These are phyloP conservation scores for Augochlora pura DNA, from an alignment of 1,140 invertebrate genomes.

Conservation along the genomic window DNA sequence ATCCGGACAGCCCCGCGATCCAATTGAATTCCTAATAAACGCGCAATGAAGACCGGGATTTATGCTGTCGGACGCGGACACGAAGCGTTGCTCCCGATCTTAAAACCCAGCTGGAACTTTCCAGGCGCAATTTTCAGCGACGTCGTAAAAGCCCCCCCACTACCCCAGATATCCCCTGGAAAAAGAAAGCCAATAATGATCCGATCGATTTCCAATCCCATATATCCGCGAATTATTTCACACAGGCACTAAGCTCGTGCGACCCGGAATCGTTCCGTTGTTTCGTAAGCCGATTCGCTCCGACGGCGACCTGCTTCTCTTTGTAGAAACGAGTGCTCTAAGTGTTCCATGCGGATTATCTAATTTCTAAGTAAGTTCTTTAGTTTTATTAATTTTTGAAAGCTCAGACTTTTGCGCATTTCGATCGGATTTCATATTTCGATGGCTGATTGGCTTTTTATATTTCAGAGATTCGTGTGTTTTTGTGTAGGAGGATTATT, in stretches of 20 bases:
- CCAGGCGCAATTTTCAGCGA: constrained; percentile 7
- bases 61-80: constrained; percentile 17
- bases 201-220: constrained; percentile 9
- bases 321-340: background rate
- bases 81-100: background rate
- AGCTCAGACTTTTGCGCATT: too few species aligned
- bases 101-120: constrained; percentile 39
- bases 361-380: too few species aligned
- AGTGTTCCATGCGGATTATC: background rate
- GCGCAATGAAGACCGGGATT: constrained; percentile 55
- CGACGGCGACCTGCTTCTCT: too few species aligned
- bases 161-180: too few species aligned
- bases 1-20: constrained; percentile 8
- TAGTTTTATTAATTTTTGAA: too few species aligned
- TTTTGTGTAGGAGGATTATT: too few species aligned
- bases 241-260: background rate
- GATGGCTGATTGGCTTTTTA: too few species aligned
- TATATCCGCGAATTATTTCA: background rate
- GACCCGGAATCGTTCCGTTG: background rate
- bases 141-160: constrained; percentile 35
- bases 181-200: constrained; percentile 12
- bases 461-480: too few species aligned
- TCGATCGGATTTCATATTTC: too few species aligned
- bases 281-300: constrained; percentile 17
- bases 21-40: constrained; percentile 50